These are phyloP conservation scores for Acanthosepion pharaonis DNA, from an alignment of 2,888 invertebrate genomes.

Conservation along the genomic window DNA sequence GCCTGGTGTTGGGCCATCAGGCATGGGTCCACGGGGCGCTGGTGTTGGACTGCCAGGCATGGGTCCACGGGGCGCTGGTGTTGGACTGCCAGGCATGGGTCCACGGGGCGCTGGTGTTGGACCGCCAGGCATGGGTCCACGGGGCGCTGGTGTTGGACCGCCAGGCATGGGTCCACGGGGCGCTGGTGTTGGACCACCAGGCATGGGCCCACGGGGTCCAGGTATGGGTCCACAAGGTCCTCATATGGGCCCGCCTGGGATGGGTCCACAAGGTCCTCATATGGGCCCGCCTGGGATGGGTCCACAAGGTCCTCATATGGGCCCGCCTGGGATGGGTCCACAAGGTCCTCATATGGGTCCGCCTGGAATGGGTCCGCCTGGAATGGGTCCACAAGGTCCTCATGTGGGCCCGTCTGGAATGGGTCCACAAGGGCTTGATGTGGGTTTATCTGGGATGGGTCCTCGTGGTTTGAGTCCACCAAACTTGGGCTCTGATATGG, in stretches of 20 bases:
- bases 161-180: neutral
- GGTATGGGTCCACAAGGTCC: neutral
- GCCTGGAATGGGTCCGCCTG: neutral
- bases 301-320: neutral
- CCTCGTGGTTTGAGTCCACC: neutral
- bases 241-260: neutral
- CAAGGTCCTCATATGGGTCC: neutral
- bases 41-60: neutral
- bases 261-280: neutral
- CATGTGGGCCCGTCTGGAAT: neutral
- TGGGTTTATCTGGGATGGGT: neutral
- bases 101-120: neutral
- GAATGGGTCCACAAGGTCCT: neutral
- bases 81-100: neutral
- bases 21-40: neutral
- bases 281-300: conserved; percentile 14
- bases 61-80: neutral
- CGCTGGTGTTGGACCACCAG: neutral
- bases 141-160: neutral
- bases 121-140: neutral
- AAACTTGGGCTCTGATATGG: neutral
- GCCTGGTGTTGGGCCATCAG: neutral
- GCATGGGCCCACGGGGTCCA: neutral
- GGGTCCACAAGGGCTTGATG: neutral
- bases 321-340: neutral